Conservation (phyloP, 2,113 vertebrate species). For the Colinus virginianus region DNA sequence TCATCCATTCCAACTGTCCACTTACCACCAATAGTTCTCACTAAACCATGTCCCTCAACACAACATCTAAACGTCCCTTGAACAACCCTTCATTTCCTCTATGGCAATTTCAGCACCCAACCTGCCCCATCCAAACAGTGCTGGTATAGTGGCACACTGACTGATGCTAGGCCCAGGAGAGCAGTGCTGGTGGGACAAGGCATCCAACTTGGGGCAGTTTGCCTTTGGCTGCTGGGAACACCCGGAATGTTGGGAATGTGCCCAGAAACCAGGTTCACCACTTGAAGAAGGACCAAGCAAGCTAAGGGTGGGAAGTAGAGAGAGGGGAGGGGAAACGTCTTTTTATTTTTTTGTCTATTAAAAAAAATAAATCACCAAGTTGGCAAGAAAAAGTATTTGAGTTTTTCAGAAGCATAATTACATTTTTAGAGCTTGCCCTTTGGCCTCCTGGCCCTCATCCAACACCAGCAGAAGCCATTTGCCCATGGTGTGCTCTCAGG, state of each 20-base stretch:
- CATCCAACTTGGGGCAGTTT: neutral
- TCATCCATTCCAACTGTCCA: too few species aligned
- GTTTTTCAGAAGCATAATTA: neutral
- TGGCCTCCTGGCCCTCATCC: neutral
- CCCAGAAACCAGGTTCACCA: rapidly evolving
- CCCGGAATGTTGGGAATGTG: rapidly evolving
- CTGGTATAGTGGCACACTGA: neutral
- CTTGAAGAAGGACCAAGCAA: neutral
- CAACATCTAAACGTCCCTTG: too few species aligned
- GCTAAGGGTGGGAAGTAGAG: neutral
- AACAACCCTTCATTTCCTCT: neutral
- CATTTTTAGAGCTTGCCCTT: constrained; percentile 1
- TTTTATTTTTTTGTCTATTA: neutral
- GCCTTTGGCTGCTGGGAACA: neutral
- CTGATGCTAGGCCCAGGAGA: neutral
- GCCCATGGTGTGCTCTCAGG: neutral
- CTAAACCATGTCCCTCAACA: too few species aligned
- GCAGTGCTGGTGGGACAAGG: neutral
- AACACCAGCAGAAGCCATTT: neutral
- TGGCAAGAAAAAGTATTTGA: neutral
- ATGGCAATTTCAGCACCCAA: neutral
- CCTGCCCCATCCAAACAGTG: rapidly evolving
- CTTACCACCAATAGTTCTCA: too few species aligned
- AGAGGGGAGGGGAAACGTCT: neutral
- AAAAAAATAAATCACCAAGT: neutral